A percentile compares a stretch with the other conserved stretches of the same genome.
Conservation (phyloP, 92 coral and sea anemone species). For the Umimayanthus kanabou region DNA sequence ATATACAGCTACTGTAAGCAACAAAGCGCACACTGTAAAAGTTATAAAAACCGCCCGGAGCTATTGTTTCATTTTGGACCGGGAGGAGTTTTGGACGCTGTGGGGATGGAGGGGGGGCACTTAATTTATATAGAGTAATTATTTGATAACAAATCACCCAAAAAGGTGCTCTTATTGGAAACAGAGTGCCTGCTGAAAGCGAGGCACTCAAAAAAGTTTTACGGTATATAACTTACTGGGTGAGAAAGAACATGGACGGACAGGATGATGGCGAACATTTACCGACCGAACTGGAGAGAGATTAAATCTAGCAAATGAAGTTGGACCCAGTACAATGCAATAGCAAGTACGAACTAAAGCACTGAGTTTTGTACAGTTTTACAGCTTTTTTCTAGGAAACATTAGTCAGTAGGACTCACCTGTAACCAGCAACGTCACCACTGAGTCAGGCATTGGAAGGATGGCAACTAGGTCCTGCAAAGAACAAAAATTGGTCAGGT, state of each 20-base stretch:
- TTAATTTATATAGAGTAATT: no score
- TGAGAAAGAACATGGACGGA: neutral
- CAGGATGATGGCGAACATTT: neutral
- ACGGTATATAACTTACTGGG: no score
- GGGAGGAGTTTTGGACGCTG: no score
- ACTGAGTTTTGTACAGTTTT: neutral
- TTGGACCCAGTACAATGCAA: neutral
- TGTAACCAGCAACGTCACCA: conserved; percentile 79
- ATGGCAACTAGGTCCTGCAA: conserved; percentile 84
- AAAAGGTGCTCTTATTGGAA: no score
- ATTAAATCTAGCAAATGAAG: neutral
- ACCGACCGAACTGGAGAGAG: neutral
- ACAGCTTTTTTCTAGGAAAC: neutral
- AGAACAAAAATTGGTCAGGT: conserved; percentile 5
- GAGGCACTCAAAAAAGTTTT: no score
- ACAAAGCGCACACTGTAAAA: no score
- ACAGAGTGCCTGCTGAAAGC: no score
- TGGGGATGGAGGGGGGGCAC: no score
- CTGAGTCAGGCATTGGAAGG: conserved; percentile 93
- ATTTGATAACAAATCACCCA: no score
- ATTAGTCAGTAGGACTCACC: conserved; percentile 46
- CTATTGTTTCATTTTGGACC: no score
- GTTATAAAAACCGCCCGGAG: no score
- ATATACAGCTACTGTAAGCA: no score
- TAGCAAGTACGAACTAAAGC: neutral